phyloP scores from a whole-genome alignment of 2,113 vertebrate genomes.

The Eretmochelys imbricata region DNA sequence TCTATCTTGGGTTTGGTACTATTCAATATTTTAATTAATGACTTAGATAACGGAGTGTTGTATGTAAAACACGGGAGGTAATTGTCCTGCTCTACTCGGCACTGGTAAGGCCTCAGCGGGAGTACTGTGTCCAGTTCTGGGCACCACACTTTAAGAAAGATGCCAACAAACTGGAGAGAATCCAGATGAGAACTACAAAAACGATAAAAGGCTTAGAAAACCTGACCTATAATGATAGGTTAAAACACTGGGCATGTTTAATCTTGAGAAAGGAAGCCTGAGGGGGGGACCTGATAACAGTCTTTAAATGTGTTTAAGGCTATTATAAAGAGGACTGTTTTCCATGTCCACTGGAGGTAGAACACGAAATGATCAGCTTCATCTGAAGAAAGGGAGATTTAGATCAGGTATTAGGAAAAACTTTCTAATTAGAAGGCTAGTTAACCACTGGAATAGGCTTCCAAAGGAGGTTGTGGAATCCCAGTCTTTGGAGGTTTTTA shows the following conservation, averaged over 20 bases:
- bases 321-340: not conserved
- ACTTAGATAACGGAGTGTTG: not conserved
- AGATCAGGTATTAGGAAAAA: not conserved
- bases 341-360: not conserved
- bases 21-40: not conserved
- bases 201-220: not conserved
- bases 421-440: not conserved
- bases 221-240: not conserved
- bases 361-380: not conserved
- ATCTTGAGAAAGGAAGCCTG: not conserved
- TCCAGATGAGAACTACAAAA: not conserved
- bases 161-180: not conserved
- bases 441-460: not conserved
- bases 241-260: not conserved
- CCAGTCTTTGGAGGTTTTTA: not conserved
- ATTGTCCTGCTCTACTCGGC: not conserved
- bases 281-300: not conserved
- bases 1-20: not conserved
- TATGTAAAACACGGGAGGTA: not conserved
- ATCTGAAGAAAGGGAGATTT: not conserved
- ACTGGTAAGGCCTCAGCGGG: not conserved
- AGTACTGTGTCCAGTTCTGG: not conserved
- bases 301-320: not conserved
- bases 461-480: not conserved
- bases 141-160: not conserved